These are phyloP conservation scores for Ambastaia sidthimunki DNA, from an alignment of 2,797 vertebrate genomes.

Conservation along the genomic window DNA sequence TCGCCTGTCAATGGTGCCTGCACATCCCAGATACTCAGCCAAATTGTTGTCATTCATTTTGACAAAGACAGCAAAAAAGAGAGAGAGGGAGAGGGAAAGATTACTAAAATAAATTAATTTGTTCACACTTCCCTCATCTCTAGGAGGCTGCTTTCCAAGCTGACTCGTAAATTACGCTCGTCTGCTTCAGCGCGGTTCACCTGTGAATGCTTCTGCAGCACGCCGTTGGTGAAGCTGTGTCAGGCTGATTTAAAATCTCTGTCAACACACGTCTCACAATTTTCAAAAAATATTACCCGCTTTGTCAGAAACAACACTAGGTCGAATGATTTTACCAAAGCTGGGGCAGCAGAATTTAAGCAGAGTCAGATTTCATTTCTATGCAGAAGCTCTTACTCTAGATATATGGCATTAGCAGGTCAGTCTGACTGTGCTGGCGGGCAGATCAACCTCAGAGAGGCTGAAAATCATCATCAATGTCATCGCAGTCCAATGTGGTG, in stretches of 20 bases:
- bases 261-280: not conserved
- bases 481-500: constrained; percentile 67
- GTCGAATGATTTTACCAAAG: constrained; percentile 7
- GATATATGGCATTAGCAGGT: constrained; percentile 43
- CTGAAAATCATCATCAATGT: constrained; percentile 87
- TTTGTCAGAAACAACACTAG: constrained; percentile 21
- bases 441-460: constrained; percentile 74
- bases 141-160: constrained; percentile 2
- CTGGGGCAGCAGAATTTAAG: not conserved
- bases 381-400: constrained; percentile 36
- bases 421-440: constrained; percentile 57
- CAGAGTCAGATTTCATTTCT: constrained; percentile 42
- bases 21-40: constrained; percentile 88
- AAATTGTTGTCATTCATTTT: constrained; percentile 94
- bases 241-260: constrained; percentile 28
- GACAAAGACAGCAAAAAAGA: constrained; percentile 79
- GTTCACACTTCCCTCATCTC: constrained; percentile 60
- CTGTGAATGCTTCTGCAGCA: constrained; percentile 12
- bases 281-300: not conserved
- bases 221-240: not conserved
- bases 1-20: constrained; percentile 98
- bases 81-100: constrained; percentile 55
- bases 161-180: constrained; percentile 40
- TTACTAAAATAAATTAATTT: constrained; percentile 86
- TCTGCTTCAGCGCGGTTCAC: constrained; percentile 9